Percentiles rank a stretch among this genome's conserved stretches.
Evolutionary conservation across 2,888 invertebrate genomes (phyloP).

Genomic region (Hyles lineata): DNA sequence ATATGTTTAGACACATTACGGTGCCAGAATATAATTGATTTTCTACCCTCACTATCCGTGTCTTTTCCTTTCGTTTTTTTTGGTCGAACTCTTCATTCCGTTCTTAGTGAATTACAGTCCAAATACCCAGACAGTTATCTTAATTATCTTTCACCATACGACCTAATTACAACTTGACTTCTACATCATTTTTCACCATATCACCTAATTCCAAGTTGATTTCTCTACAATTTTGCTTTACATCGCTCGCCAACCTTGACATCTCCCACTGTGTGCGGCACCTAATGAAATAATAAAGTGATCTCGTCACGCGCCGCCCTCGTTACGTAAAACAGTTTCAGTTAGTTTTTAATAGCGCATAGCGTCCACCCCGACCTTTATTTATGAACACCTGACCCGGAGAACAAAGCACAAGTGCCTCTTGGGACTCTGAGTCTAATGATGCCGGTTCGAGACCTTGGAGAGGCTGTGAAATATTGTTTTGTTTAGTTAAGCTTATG

Average conservation of each 20-base stretch:
- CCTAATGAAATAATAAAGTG: slow-evolving; percentile 67
- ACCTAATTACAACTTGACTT: background rate
- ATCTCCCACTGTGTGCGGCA: slow-evolving; percentile 42
- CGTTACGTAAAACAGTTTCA: slow-evolving; percentile 76
- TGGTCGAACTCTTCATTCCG: background rate
- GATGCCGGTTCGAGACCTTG: background rate
- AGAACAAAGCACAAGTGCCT: background rate
- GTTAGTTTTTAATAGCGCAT: slow-evolving; percentile 68
- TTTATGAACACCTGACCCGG: slow-evolving; percentile 13
- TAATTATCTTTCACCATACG: background rate
- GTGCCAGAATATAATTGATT: too few species aligned
- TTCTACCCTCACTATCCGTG: too few species aligned
- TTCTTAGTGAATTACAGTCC: background rate
- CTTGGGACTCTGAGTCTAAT: background rate
- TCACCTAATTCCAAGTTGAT: background rate
- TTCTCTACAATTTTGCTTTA: background rate
- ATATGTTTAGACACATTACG: too few species aligned
- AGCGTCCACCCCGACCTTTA: slow-evolving; percentile 40
- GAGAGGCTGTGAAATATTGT: background rate
- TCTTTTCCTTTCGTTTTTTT: too few species aligned
- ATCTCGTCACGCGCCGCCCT: slow-evolving; percentile 71
- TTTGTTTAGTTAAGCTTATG: too few species aligned
- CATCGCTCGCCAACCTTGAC: slow-evolving; percentile 1
- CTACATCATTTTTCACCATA: background rate
- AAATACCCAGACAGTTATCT: too few species aligned